Evolutionary conservation across 2,797 vertebrate species (phyloP).

Genomic region (Scyliorhinus canicula): DNA sequence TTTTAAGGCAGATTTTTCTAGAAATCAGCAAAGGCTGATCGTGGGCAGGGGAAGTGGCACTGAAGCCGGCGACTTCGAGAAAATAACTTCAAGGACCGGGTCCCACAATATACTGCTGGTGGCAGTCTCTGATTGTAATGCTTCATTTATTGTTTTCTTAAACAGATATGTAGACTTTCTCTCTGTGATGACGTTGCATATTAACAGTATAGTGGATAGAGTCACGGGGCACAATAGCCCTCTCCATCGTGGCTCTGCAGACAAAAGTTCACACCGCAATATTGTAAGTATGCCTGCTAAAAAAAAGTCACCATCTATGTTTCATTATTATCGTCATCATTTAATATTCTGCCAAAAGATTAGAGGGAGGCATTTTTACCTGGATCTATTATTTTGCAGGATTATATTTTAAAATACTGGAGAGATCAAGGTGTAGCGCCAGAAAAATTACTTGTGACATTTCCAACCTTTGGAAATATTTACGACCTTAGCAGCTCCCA

Average conservation of each 20-base stretch:
- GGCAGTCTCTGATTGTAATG: too few species aligned
- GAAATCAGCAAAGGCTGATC: too few species aligned
- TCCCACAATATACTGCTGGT: too few species aligned
- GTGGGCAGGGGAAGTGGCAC: too few species aligned
- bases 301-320: neutral
- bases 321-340: neutral
- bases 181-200: conserved; percentile 45
- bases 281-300: neutral
- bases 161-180: conserved; percentile 44
- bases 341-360: neutral
- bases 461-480: neutral
- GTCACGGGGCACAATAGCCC: conserved; percentile 43
- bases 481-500: neutral
- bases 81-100: too few species aligned
- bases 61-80: too few species aligned
- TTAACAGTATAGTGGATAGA: conserved; percentile 41
- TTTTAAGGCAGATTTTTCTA: too few species aligned
- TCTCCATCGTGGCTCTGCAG: neutral
- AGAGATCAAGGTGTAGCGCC: neutral
- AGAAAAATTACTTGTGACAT: neutral
- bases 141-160: too few species aligned
- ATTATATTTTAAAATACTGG: neutral
- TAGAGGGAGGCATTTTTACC: neutral
- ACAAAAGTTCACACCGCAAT: neutral
- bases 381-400: neutral